Evolutionary conservation across 2,113 vertebrate genomes (phyloP), one percentile per base, ranked within the genome.

Genomic region (Herpetotheres cachinnans): DNA sequence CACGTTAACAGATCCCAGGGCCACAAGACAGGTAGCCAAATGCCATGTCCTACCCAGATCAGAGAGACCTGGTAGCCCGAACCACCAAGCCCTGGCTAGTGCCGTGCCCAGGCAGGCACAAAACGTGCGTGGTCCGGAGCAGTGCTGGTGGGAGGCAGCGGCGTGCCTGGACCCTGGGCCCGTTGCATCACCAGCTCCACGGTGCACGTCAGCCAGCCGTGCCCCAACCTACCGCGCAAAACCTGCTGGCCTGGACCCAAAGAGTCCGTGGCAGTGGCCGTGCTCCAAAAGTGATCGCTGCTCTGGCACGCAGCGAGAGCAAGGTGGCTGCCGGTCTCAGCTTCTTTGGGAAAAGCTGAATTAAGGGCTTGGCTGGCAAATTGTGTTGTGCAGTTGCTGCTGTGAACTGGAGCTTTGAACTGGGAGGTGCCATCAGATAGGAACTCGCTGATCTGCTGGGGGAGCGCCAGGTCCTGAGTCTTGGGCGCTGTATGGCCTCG

Each of bases 101-200:
- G 62, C 30, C 12, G 25, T 5, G 32, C 46, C 61, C 29, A 18
- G 49, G 36, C 25, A 8, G 56, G 47, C 5, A 30, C 32, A 16
- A 6, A 6, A 46, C 0, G 26, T 1, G 36, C 5, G 0, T 14
- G 63, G 55, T 32, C 15, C 46, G 3, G 22, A 32, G 47, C 7
- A 18, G 34, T 3, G 10, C 47, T 46, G 85, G 85, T 46, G 55
- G 65, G 74, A 70, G 73, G 73, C 25, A 2, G 11, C 21, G 55
- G 32, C 21, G 9, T 2, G 21, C 8, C 42, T 42, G 42, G 42
- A 13, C 54, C 52, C 32, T 1, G 21, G 25, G 38, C 38, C 65
- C 38, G 4, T 27, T 27, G 55, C 63, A 13, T 32, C 84, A 46
- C 13, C 32, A 21, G 63, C 55, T 69, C 1, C 4, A 32, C 44